Conservation (phyloP, 2,113 vertebrate genomes). For the Spheniscus mendiculus region DNA sequence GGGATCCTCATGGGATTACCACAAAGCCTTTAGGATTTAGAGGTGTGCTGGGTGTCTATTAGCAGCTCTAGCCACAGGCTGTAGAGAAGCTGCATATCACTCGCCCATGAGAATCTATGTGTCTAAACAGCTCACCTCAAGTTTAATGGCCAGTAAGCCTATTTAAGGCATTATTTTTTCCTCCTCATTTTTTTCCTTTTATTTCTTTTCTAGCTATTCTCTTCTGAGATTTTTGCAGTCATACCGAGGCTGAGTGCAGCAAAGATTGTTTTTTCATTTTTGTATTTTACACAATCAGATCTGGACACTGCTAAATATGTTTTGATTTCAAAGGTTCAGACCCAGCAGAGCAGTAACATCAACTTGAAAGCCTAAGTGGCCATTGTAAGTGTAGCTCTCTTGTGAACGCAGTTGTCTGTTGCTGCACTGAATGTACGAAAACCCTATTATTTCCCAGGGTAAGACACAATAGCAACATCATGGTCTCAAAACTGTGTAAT, state of each 20-base stretch:
- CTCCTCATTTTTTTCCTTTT: neutral
- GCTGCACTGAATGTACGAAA: conserved; percentile 56
- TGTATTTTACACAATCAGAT: neutral
- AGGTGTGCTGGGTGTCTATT: neutral
- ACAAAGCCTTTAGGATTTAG: conserved; percentile 13
- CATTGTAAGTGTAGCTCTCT: conserved; percentile 8
- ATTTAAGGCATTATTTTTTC: neutral
- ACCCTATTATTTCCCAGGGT: conserved; percentile 69
- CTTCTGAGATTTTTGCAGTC: neutral
- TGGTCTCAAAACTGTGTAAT: conserved; percentile 63
- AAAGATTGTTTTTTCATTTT: neutral
- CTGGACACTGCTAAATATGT: neutral
- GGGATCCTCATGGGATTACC: neutral
- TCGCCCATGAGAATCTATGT: neutral
- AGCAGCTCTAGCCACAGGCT: neutral
- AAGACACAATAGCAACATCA: conserved; percentile 51
- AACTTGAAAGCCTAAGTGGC: conserved; percentile 5
- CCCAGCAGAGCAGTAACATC: neutral
- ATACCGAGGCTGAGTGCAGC: accelerated
- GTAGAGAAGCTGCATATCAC: neutral
- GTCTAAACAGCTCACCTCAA: conserved; percentile 3
- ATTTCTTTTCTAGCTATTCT: neutral
- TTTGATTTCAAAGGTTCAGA: conserved; percentile 5
- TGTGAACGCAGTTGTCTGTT: conserved; percentile 52
- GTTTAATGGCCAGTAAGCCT: conserved; percentile 19